A percentile compares a stretch with the other conserved stretches of the same genome.
phyloP scores from a whole-genome alignment of 2,888 invertebrate genomes.

The Lamproptera curius region DNA sequence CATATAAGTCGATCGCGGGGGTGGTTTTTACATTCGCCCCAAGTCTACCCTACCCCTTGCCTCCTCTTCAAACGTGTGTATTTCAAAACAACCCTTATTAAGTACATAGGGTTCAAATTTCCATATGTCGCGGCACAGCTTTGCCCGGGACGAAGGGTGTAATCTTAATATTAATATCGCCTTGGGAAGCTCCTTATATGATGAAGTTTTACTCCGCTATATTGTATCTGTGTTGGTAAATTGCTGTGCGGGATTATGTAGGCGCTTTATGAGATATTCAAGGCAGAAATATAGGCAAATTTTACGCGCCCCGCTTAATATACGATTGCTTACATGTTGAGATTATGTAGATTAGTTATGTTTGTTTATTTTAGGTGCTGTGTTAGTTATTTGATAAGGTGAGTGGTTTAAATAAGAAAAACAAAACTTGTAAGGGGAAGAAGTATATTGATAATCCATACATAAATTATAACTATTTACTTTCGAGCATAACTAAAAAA shows the following conservation, averaged over 20 bases:
- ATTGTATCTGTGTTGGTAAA: constrained; percentile 39
- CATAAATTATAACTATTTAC: no score
- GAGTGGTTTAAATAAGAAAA: no score
- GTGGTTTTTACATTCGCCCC: constrained; percentile 76
- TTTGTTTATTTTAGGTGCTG: no score
- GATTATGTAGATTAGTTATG: no score
- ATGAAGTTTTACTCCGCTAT: constrained; percentile 66
- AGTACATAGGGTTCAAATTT: constrained; percentile 19
- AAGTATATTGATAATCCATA: no score
- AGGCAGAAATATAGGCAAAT: constrained; percentile 24
- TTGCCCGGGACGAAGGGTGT: constrained; percentile 42
- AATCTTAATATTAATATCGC: constrained; percentile 73
- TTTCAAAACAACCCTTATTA: constrained; percentile 23
- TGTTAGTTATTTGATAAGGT: no score
- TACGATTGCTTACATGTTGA: no score
- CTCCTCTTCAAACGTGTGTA: constrained; percentile 31
- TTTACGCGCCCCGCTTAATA: constrained; percentile 20
- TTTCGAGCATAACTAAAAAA: no score
- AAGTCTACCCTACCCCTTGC: constrained; percentile 57
- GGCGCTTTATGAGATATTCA: constrained; percentile 38
- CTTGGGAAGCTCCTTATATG: constrained; percentile 65
- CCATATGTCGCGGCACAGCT: constrained; percentile 23
- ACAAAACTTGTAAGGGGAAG: no score
- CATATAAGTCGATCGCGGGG: constrained; percentile 76
- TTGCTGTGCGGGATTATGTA: constrained; percentile 44